phyloP scores from a whole-genome alignment of 1,140 invertebrate species.

The Macrobrachium rosenbergii region DNA sequence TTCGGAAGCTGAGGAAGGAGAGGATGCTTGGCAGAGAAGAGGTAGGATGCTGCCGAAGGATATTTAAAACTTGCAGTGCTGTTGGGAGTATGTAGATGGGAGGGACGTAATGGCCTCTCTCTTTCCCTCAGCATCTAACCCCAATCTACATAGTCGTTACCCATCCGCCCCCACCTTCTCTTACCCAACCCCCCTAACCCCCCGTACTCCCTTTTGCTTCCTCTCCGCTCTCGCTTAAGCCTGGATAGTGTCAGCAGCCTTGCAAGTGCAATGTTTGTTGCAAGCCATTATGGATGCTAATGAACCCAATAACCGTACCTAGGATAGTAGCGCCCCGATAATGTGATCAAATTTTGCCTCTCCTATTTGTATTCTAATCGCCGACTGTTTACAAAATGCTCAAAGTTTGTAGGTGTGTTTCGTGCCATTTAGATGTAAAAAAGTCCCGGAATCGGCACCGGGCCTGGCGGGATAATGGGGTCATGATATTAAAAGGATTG shows the following conservation, averaged over 20 bases:
- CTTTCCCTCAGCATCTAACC: no score
- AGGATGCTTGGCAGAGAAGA: no score
- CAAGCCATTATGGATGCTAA: constrained; percentile 42
- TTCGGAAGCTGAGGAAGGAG: no score
- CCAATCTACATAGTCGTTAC: not conserved
- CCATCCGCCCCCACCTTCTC: not conserved
- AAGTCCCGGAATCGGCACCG: constrained; percentile 19
- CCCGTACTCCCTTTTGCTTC: constrained; percentile 27
- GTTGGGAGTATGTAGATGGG: no score
- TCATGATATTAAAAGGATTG: constrained; percentile 55
- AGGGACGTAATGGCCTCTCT: no score
- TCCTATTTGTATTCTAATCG: constrained; percentile 45
- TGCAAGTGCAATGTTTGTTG: constrained; percentile 46
- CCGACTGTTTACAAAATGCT: constrained; percentile 47
- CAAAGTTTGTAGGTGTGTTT: constrained; percentile 41
- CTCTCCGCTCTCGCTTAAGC: constrained; percentile 24
- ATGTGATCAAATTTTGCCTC: constrained; percentile 45
- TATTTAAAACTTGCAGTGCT: no score
- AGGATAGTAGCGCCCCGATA: constrained; percentile 52
- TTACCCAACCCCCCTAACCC: constrained; percentile 23
- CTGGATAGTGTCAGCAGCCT: constrained; percentile 50
- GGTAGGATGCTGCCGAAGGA: no score
- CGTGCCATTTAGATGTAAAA: constrained; percentile 37
- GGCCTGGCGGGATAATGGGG: constrained; percentile 36
- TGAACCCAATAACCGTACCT: constrained; percentile 55